These are phyloP conservation scores for Therioaphis trifolii DNA, from an alignment of 2,888 invertebrate species.

Conservation along the genomic window DNA sequence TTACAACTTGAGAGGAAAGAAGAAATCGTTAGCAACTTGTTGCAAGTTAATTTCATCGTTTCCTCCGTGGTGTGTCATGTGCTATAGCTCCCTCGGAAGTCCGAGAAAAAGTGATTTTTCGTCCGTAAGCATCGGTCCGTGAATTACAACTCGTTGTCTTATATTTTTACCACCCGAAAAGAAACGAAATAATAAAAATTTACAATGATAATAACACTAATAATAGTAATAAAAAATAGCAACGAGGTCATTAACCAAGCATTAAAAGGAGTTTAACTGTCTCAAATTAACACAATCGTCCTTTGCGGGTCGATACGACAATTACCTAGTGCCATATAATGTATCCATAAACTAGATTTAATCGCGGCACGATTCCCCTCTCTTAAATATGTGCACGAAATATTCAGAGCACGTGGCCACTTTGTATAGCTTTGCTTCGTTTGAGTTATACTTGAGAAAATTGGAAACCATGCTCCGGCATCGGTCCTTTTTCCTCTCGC, in stretches of 20 bases:
- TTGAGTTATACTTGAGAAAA: conserved; percentile 53
- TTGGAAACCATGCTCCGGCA: not conserved
- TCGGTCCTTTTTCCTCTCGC: conserved; percentile 1
- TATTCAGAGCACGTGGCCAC: conserved; percentile 58
- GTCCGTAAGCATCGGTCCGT: conserved; percentile 2
- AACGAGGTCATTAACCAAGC: conserved; percentile 28
- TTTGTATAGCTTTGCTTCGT: conserved; percentile 45
- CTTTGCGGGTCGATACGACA: conserved; percentile 38
- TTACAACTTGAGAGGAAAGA: not conserved
- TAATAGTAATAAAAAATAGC: conserved; percentile 2
- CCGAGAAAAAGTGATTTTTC: not conserved
- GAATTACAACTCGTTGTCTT: conserved; percentile 19
- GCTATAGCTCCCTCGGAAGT: not conserved
- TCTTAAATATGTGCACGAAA: not conserved
- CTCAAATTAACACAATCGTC: conserved; percentile 38
- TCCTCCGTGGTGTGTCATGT: conserved; percentile 1
- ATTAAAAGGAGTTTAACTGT: conserved; percentile 27
- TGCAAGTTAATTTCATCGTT: conserved; percentile 19
- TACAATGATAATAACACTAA: conserved; percentile 8
- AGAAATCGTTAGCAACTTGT: conserved; percentile 38
- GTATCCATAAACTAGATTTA: conserved; percentile 59
- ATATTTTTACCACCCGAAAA: not conserved
- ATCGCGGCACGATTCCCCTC: conserved; percentile 42
- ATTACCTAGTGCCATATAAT: conserved; percentile 38
- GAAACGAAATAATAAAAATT: not conserved